Conservation (phyloP, 2,113 vertebrate species). For the Ploceus nigricollis region DNA sequence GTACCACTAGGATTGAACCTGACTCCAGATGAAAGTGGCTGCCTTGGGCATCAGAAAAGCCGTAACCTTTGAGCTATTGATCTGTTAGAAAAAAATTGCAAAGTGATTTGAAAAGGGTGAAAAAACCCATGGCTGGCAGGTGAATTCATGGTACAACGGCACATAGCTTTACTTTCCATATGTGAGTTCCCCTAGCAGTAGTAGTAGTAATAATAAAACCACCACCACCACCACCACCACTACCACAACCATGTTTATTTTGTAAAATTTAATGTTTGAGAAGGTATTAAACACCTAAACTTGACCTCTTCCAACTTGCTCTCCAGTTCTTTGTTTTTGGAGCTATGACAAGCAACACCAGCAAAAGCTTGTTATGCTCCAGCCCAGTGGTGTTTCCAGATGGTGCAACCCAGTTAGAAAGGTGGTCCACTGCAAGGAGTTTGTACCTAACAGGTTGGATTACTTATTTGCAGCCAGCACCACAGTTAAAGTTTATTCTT, state of each 20-base stretch:
- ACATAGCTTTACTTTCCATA: not conserved
- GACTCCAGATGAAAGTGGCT: not conserved
- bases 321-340: not conserved
- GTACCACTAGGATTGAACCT: not conserved
- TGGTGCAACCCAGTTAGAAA: not conserved
- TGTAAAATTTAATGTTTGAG: not conserved
- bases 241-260: not conserved
- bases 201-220: not conserved
- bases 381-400: not conserved
- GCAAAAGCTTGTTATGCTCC: not conserved
- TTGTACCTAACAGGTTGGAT: not conserved
- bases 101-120: not conserved
- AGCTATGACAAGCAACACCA: not conserved
- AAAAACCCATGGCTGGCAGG: not conserved
- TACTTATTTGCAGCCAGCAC: not conserved
- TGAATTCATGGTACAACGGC: not conserved
- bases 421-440: not conserved
- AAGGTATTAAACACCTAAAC: not conserved
- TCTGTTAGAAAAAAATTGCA: not conserved
- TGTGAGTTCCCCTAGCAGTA: not conserved
- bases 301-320: not conserved
- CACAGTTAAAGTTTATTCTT: not conserved
- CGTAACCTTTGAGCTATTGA: not conserved
- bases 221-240: no score
- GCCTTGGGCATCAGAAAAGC: not conserved